These are phyloP conservation scores for Chaitophorus viminalis DNA, from an alignment of 2,888 invertebrate genomes.

Conservation along the genomic window DNA sequence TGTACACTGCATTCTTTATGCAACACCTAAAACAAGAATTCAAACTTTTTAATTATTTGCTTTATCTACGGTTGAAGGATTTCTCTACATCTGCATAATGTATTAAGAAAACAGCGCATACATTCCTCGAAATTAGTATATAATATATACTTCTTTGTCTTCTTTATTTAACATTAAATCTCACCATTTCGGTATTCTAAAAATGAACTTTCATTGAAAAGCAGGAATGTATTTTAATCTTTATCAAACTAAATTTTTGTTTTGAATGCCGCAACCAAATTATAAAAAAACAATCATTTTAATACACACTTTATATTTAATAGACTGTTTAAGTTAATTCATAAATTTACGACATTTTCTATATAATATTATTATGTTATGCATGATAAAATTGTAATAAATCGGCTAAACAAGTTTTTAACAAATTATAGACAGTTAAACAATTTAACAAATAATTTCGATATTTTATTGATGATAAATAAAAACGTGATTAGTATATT, in stretches of 20 bases:
- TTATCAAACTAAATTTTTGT: neutral
- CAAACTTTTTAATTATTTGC: slow-evolving; percentile 16
- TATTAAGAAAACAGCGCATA: neutral
- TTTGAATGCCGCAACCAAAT: neutral
- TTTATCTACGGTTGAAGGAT: slow-evolving; percentile 16
- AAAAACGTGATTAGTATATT: neutral
- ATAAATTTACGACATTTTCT: too few species aligned
- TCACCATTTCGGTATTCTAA: neutral
- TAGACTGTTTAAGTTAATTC: too few species aligned
- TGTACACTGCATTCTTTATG: neutral
- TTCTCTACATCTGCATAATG: neutral
- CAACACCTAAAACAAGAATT: neutral
- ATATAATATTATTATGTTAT: too few species aligned
- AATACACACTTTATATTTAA: too few species aligned
- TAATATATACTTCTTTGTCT: neutral
- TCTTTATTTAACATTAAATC: neutral
- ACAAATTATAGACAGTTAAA: neutral
- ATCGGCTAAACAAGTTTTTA: too few species aligned
- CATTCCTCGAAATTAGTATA: neutral
- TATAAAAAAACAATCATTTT: too few species aligned
- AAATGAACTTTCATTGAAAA: neutral
- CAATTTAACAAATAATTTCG: neutral
- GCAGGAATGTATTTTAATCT: neutral
- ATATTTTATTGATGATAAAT: neutral
- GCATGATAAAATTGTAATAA: too few species aligned